Percentiles rank a stretch among this genome's conserved stretches.
These are phyloP conservation scores for Axis porcinus DNA, from an alignment of 2,113 vertebrate genomes.

Conservation along the genomic window DNA sequence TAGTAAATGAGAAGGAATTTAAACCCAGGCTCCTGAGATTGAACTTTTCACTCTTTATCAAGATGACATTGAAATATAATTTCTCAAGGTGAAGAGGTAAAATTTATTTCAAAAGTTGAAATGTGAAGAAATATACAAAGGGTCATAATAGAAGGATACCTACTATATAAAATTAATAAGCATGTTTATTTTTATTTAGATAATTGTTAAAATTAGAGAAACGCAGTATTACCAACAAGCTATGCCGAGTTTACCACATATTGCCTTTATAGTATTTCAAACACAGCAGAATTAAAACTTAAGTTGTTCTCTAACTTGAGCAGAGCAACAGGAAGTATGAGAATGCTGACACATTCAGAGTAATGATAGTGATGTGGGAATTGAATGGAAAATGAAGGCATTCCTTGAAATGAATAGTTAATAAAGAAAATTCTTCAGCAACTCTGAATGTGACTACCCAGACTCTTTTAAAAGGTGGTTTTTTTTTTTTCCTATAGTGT, in stretches of 20 bases:
- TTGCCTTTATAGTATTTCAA: not conserved
- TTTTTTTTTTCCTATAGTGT: too few relatives aligned
- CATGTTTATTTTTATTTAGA: not conserved
- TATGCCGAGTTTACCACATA: not conserved
- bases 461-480: not conserved
- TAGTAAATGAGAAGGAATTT: not conserved
- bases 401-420: not conserved
- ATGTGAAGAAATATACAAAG: not conserved
- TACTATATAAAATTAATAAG: not conserved
- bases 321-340: not conserved
- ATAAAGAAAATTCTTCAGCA: not conserved
- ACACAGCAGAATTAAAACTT: not conserved
- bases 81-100: not conserved
- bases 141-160: not conserved
- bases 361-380: not conserved
- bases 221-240: not conserved
- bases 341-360: not conserved
- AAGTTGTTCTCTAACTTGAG: not conserved
- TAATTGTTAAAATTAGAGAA: not conserved
- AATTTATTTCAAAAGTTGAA: not conserved
- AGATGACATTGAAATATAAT: not conserved
- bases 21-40: not conserved
- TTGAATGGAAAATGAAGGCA: not conserved
- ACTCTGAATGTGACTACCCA: not conserved
- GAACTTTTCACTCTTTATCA: not conserved